Evolutionary conservation across 2,797 vertebrate genomes (phyloP).

Genomic region (Pseudochirops cupreus): DNA sequence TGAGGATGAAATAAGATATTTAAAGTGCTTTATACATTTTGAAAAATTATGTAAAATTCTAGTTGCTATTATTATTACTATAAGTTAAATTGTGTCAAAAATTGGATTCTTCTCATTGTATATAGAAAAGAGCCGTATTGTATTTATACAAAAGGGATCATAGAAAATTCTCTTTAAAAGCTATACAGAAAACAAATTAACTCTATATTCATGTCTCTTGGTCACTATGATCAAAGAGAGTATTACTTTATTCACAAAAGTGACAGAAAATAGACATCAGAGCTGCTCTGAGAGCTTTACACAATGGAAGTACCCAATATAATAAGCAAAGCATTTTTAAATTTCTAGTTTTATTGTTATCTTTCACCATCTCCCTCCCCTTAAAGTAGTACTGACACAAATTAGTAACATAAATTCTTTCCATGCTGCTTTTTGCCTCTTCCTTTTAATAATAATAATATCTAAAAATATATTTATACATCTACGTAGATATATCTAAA

Average conservation of each 20-base stretch:
- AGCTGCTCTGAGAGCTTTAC: background rate
- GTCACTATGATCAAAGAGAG: conserved; percentile 39
- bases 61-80: background rate
- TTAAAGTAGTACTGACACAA: background rate
- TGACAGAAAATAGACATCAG: conserved; percentile 33
- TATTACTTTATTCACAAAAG: conserved; percentile 31
- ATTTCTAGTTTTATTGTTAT: background rate
- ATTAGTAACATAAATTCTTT: background rate
- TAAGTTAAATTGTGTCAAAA: background rate
- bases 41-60: background rate
- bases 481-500: background rate
- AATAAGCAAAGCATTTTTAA: background rate
- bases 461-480: background rate
- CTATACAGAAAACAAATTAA: conserved; percentile 7
- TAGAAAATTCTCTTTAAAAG: conserved; percentile 26
- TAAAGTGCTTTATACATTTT: background rate
- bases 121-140: background rate
- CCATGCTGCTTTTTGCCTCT: background rate
- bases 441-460: background rate
- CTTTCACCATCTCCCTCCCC: background rate
- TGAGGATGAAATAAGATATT: background rate
- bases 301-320: background rate
- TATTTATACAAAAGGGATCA: conserved; percentile 38
- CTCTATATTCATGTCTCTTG: conserved; percentile 29
- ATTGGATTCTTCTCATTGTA: background rate